A percentile compares a stretch with the other conserved stretches of the same genome.
Evolutionary conservation across 2,888 invertebrate genomes (phyloP).

Genomic region (Thysanoteuthis rhombus): DNA sequence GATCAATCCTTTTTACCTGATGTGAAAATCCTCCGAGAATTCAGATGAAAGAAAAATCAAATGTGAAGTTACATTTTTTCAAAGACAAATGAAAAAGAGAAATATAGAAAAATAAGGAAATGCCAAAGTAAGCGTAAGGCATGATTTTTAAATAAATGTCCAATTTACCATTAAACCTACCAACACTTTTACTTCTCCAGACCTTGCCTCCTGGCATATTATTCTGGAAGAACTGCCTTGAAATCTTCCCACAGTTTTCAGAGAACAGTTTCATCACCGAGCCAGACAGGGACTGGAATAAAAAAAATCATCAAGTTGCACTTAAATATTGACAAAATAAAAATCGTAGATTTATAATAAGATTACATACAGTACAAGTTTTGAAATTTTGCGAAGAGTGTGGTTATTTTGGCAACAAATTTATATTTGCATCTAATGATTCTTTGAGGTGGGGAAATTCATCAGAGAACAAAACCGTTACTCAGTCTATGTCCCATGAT

Average conservation of each 20-base stretch:
- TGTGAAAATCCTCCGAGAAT: not conserved
- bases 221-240: constrained; percentile 57
- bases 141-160: constrained; percentile 15
- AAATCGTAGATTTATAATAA: not conserved
- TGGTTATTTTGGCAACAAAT: too few relatives aligned
- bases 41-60: not conserved
- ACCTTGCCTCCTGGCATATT: constrained; percentile 60
- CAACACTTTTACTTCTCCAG: constrained; percentile 60
- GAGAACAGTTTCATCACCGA: constrained; percentile 57
- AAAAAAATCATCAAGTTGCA: not conserved
- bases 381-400: too few relatives aligned
- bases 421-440: too few relatives aligned
- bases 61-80: not conserved
- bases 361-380: too few relatives aligned
- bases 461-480: too few relatives aligned
- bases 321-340: not conserved
- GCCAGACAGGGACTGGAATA: constrained; percentile 53
- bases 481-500: too few relatives aligned
- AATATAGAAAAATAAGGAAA: constrained; percentile 15
- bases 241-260: constrained; percentile 47
- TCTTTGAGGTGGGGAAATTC: too few relatives aligned
- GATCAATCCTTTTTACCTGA: too few relatives aligned
- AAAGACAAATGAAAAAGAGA: not conserved
- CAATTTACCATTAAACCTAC: constrained; percentile 39
- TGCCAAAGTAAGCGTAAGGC: not conserved